Conservation (phyloP, 2,113 vertebrate species). For the Clarias batrachus region DNA sequence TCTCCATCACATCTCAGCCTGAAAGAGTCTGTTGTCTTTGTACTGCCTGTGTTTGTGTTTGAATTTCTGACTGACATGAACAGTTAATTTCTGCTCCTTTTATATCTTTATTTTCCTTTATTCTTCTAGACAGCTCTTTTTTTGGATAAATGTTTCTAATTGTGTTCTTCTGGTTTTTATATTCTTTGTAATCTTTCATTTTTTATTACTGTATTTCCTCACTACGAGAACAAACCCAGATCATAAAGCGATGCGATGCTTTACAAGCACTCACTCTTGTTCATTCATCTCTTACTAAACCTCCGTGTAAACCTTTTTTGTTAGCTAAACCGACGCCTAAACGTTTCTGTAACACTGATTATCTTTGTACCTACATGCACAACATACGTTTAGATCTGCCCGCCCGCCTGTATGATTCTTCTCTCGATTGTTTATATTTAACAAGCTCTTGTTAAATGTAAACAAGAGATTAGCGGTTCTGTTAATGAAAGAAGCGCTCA, state of each 20-base stretch:
- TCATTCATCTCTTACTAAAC: background rate
- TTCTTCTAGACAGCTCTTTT: background rate
- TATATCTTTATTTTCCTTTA: background rate
- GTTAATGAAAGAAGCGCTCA: too few relatives aligned
- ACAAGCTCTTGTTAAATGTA: too few relatives aligned
- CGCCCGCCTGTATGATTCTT: too few relatives aligned
- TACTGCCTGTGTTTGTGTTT: background rate
- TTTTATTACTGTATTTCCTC: background rate
- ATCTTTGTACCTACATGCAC: background rate
- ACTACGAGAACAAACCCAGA: background rate
- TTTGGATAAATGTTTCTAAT: background rate
- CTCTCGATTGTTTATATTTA: too few relatives aligned
- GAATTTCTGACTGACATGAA: background rate
- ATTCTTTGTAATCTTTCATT: background rate
- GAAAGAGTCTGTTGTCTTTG: constrained; percentile 14
- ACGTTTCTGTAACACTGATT: background rate
- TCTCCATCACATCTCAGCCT: constrained; percentile 27
- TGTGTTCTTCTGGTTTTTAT: background rate
- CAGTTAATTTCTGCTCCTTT: background rate
- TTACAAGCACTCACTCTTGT: background rate
- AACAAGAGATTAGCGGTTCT: too few relatives aligned
- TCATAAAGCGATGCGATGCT: background rate
- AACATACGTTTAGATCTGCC: too few relatives aligned
- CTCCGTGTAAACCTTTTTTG: background rate
- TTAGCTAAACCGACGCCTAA: background rate